Percentiles rank a stretch among this genome's conserved stretches.
phyloP scores from a whole-genome alignment of 2,113 vertebrate species.

The Pangasianodon hypophthalmus region DNA sequence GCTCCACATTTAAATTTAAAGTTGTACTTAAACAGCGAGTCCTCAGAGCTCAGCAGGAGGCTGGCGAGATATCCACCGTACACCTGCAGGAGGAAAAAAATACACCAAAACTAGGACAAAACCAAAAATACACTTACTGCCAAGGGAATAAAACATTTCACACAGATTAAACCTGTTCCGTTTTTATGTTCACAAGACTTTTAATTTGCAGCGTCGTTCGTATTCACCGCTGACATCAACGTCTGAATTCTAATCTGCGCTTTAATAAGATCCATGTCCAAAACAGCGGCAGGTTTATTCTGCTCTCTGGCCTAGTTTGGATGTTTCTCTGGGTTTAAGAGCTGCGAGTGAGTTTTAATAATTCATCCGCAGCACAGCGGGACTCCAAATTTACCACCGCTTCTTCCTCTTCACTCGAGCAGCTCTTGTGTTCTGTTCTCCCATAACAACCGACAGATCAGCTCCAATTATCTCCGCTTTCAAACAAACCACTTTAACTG shows the following conservation, averaged over 20 bases:
- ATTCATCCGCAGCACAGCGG: slow-evolving; percentile 5
- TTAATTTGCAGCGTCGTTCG: too few relatives aligned
- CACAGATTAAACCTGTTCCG: neutral
- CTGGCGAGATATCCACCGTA: slow-evolving; percentile 92
- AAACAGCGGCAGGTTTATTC: neutral
- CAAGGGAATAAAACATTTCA: neutral
- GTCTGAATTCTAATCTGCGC: neutral
- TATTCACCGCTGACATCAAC: neutral
- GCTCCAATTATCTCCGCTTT: slow-evolving; percentile 10
- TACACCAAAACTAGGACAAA: neutral
- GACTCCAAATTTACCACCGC: neutral
- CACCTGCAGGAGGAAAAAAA: slow-evolving; percentile 72
- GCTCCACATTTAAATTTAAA: slow-evolving; percentile 84
- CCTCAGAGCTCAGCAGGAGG: slow-evolving; percentile 81
- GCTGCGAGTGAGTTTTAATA: neutral
- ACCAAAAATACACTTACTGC: neutral
- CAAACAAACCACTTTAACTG: neutral
- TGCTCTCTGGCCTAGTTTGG: neutral
- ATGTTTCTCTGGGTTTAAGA: neutral
- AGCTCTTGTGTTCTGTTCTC: neutral
- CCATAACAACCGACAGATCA: neutral
- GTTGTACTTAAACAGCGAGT: slow-evolving; percentile 65
- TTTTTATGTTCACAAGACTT: too few relatives aligned
- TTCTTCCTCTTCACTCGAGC: neutral
- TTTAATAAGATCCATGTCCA: neutral